Base-by-base conservation (phyloP, 1,140 invertebrate genomes). In the Tachypleus tridentatus region DNA sequence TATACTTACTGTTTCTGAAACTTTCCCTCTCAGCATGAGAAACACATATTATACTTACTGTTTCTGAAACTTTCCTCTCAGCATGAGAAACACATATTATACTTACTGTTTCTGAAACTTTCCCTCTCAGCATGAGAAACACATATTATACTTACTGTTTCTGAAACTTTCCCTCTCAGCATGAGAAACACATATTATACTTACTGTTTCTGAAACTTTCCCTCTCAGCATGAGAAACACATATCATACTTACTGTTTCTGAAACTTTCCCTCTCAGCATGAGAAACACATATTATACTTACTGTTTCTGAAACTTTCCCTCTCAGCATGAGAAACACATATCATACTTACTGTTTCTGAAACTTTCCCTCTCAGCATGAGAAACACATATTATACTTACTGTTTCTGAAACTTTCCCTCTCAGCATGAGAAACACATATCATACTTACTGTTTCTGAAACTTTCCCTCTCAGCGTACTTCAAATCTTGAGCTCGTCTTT, bases 401-500 rank as follows among this genome's bases (percentile, higher is more conserved):
- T 54, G n/a, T 54, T 54, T 1, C 3, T 7, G 53, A 54, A 54
- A 8, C 7, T 8, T 54, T 54, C 53, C n/a, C n/a, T n/a, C n/a
- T 54, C 53, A 54, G n/a, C 53, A n/a, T 56, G 11, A 57, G 54
- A 3, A 57, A 10, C 10, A 57, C 11, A 57, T 11, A 57, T 10
- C 3, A 57, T 54, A 54, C 53, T 7, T 54, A 54, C 53, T 54
- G n/a, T 54, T 54, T 1, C 3, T 7, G 53, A 54, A 54, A 8
- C 7, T 8, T 54, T 54, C 53, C n/a, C n/a, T n/a, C n/a, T 54
- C 53, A 54, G n/a, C 53, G 1, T 62, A 53, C 57, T 63, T 60
- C 10, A 65, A 54, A 47, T 65, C 64, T 4, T 60, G 64, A 0
- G 62, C 64, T 50, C 64, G 68, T 49, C 68, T 57, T 49, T 67